phyloP scores from a whole-genome alignment of 2,797 vertebrate species.

The Cirrhinus mrigala region DNA sequence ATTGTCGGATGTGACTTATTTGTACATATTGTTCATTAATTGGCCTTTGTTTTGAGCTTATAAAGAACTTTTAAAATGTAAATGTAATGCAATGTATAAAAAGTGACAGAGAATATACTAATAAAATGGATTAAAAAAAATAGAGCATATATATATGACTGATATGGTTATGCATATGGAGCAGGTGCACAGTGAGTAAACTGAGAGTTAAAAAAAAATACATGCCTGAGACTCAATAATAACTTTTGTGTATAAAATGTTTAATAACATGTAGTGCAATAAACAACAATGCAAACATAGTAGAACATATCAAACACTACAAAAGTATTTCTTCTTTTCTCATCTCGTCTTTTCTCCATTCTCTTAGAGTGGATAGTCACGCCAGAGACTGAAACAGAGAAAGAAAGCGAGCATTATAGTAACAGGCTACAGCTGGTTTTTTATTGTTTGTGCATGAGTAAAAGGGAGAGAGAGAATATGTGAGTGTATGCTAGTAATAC shows the following conservation, averaged over 20 bases:
- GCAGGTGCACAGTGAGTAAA: neutral
- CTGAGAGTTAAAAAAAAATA: neutral
- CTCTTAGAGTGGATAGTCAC: constrained; percentile 75
- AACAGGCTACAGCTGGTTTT: neutral
- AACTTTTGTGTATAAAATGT: constrained; percentile 6
- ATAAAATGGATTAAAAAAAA: neutral
- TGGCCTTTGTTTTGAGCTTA: neutral
- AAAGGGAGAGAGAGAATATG: constrained; percentile 22
- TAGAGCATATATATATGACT: neutral
- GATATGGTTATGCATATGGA: neutral
- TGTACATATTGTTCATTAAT: neutral
- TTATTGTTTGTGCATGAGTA: neutral
- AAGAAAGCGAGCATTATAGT: neutral
- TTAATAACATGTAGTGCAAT: constrained; percentile 60
- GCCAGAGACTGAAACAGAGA: constrained; percentile 79
- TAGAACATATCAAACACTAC: constrained; percentile 36
- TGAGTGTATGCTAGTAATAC: constrained; percentile 59
- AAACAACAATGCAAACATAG: constrained; percentile 16
- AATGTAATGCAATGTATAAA: neutral
- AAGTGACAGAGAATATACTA: neutral
- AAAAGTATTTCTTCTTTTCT: constrained; percentile 25
- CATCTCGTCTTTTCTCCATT: constrained; percentile 6
- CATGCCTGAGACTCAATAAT: neutral
- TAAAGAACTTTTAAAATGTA: constrained; percentile 17
- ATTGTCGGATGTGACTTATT: neutral